Evolutionary conservation across 2,113 vertebrate genomes (phyloP).

Genomic region (Oryzias javanicus): DNA sequence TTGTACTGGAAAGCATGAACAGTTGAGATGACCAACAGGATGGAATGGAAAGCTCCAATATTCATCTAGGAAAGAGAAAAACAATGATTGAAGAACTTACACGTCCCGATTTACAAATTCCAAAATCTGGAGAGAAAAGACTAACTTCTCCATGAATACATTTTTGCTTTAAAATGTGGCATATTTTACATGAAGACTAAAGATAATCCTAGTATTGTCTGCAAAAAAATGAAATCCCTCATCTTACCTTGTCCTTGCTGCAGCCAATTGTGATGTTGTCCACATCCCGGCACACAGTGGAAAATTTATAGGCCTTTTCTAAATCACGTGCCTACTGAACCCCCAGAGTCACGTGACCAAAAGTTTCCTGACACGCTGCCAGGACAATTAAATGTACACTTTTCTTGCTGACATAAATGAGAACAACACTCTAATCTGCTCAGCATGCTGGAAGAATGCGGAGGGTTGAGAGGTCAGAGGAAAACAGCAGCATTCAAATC

Average conservation of each 20-base stretch:
- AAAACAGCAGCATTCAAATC: too few relatives aligned
- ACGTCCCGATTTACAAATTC: not conserved
- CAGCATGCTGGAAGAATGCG: slow-evolving; percentile 37
- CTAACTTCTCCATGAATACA: not conserved
- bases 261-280: slow-evolving; percentile 30
- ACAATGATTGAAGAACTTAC: not conserved
- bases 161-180: not conserved
- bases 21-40: slow-evolving; percentile 46
- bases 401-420: slow-evolving; percentile 51
- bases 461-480: not conserved
- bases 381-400: slow-evolving; percentile 44
- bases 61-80: slow-evolving; percentile 54
- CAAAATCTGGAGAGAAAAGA: not conserved
- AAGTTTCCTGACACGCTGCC: slow-evolving; percentile 54
- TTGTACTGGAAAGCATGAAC: slow-evolving; percentile 54
- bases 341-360: slow-evolving; percentile 39
- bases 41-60: slow-evolving; percentile 10
- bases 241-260: slow-evolving; percentile 50
- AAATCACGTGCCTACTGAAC: slow-evolving; percentile 13
- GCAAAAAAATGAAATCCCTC: not conserved
- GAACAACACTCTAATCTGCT: slow-evolving; percentile 39
- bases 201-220: not conserved
- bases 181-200: not conserved
- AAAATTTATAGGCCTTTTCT: slow-evolving; percentile 41
- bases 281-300: slow-evolving; percentile 28